A percentile compares a stretch with the other conserved stretches of the same genome.
phyloP scores from a whole-genome alignment of 1,140 invertebrate genomes.

The Papilio glaucus region DNA sequence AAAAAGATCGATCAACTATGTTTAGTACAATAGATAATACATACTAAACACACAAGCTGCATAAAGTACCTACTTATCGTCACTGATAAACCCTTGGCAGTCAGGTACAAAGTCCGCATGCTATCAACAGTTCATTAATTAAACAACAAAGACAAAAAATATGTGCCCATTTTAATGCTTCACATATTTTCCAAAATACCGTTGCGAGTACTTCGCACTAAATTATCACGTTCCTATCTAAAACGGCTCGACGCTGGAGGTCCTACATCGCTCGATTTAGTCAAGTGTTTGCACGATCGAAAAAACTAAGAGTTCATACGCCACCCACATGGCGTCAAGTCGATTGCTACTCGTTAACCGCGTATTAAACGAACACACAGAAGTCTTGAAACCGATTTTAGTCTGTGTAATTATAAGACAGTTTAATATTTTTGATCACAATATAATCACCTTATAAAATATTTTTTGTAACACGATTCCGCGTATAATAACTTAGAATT shows the following conservation, averaged over 20 bases:
- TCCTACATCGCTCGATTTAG: constrained; percentile 32
- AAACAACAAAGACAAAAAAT: background rate
- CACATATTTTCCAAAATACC: background rate
- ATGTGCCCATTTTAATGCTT: background rate
- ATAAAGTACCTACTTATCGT: too few relatives aligned
- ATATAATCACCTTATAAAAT: too few relatives aligned
- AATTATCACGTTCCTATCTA: constrained; percentile 16
- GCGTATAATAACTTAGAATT: too few relatives aligned
- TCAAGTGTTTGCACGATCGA: constrained; percentile 31
- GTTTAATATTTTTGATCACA: constrained; percentile 2
- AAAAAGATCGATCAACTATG: too few relatives aligned
- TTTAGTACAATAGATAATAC: too few relatives aligned
- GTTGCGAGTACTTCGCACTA: background rate
- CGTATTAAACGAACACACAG: background rate
- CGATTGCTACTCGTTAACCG: constrained; percentile 25
- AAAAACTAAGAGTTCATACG: constrained; percentile 16
- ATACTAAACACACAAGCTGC: too few relatives aligned
- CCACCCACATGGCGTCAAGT: constrained; percentile 34
- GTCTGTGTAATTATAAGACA: background rate
- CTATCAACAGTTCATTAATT: background rate
- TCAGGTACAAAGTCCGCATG: background rate
- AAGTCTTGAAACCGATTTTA: background rate
- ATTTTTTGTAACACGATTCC: too few relatives aligned
- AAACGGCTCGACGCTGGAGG: constrained; percentile 35
- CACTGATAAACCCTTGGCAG: too few relatives aligned